Conservation (phyloP, 2,113 vertebrate species). For the Cavia aperea region DNA sequence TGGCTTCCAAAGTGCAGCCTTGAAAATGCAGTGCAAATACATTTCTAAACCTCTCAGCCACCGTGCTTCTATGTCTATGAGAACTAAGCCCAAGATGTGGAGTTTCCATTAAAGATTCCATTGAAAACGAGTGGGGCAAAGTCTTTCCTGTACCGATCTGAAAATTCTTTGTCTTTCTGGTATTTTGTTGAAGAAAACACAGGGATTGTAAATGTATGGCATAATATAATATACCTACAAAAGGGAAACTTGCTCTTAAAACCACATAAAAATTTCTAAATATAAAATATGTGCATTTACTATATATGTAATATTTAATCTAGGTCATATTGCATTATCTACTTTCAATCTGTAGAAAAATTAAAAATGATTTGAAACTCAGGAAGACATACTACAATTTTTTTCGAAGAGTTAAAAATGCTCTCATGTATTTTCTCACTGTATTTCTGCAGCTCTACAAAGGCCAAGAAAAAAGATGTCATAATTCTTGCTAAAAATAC, state of each 20-base stretch:
- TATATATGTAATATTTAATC: neutral
- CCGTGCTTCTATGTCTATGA: neutral
- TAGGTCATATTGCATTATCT: neutral
- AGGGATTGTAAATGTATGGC: neutral
- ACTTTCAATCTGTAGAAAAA: neutral
- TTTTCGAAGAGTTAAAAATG: conserved; percentile 32
- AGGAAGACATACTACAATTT: neutral
- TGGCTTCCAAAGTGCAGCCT: conserved; percentile 7
- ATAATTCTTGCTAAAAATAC: conserved; percentile 18
- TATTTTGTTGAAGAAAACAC: neutral
- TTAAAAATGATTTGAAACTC: conserved; percentile 19
- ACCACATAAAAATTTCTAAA: neutral
- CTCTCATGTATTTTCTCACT: neutral
- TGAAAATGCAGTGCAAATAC: neutral
- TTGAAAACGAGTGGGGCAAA: neutral
- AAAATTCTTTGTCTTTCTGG: neutral
- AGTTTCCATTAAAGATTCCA: conserved; percentile 19
- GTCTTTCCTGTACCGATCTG: neutral
- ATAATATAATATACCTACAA: neutral
- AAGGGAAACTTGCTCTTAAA: conserved; percentile 2
- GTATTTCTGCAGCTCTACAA: neutral
- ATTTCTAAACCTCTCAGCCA: neutral
- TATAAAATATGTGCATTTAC: neutral
- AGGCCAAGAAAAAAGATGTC: neutral
- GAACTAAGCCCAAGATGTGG: neutral